Base-by-base conservation (phyloP, 2,113 vertebrate species). In the Prolemur simus region DNA sequence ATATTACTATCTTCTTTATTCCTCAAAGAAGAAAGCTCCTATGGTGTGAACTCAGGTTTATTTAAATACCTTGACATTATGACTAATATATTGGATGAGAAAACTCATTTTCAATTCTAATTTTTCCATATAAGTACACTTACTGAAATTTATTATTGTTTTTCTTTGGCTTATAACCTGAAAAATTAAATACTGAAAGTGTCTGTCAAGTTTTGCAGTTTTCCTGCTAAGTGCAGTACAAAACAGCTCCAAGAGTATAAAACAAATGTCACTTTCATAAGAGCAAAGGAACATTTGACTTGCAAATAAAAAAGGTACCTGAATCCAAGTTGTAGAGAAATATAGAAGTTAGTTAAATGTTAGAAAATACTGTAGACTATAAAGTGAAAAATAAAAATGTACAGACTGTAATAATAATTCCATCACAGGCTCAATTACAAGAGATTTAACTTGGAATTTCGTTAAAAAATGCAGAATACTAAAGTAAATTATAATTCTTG, bases 221-320 rank as follows among this genome's bases (percentile, higher is more conserved):
- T 97, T 97, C 83, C 96, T 95, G 58, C 54, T 95, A 93, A 95
- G 23, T 84, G 47, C 18, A 81, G 32, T 89, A 95, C 93, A 96
- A 96, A 91, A 64, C 3, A 82, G 64, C 52, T 95, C 66, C 80
- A 90, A 80, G 56, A 39, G 47, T 85, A 71, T 96, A 87, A 94
- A 94, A 98, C 89, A 98, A 94, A 98, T 69, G 71, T 74, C 58
- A 95, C 64, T 96, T 95, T 97, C 89, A 91, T 89, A 82, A 92
- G 58, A 87, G 89, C 39, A 90, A 96, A 71, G 93, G 69, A 93
- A 97, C 71, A 97, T 96, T 96, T 93, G 87, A 87, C 76, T 93
- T 97, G 95, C 76, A 96, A 96, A 93, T 96, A 66, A 89, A 93
- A 93, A 96, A 74, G 76, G 45, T 58, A 91, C 66, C 42, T 95